These are phyloP conservation scores for Scaptomyza tumidula DNA, from an alignment of 2,888 invertebrate genomes.

Conservation along the genomic window DNA sequence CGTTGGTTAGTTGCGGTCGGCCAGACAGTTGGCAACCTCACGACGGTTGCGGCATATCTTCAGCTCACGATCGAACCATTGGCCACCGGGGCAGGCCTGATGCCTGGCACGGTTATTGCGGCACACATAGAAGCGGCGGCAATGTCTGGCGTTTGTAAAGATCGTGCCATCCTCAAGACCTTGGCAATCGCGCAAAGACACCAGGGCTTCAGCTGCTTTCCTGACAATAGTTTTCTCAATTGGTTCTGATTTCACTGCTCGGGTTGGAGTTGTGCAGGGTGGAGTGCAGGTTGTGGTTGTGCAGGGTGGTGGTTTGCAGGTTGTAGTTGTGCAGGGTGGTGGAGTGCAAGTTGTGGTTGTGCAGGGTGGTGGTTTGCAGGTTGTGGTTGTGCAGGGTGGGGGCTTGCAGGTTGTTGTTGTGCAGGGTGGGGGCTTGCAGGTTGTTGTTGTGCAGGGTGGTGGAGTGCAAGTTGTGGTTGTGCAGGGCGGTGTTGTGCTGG, in stretches of 20 bases:
- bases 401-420: not conserved
- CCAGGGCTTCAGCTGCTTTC: conserved; percentile 11
- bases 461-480: conserved; percentile 6
- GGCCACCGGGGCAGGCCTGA: conserved; percentile 47
- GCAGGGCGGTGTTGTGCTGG: not conserved
- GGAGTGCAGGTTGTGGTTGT: conserved; percentile 4
- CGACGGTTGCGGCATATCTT: conserved; percentile 41
- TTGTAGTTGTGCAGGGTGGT: not conserved
- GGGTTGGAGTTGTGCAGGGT: conserved; percentile 17
- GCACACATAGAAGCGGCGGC: conserved; percentile 58
- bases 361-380: not conserved
- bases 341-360: not conserved
- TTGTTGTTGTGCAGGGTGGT: conserved; percentile 12
- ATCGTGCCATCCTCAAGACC: conserved; percentile 43
- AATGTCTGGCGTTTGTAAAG: conserved; percentile 51
- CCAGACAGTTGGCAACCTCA: conserved; percentile 43
- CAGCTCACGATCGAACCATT: conserved; percentile 57
- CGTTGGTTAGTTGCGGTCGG: conserved; percentile 41
- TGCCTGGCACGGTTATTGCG: conserved; percentile 45
- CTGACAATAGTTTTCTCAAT: not conserved
- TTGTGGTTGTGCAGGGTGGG: not conserved
- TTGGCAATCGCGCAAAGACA: conserved; percentile 37
- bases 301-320: not conserved
- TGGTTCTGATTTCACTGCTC: not conserved
- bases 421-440: not conserved